Evolutionary conservation across 2,113 vertebrate genomes (phyloP), one percentile per base, ranked within the genome.

Genomic region (Motacilla alba): DNA sequence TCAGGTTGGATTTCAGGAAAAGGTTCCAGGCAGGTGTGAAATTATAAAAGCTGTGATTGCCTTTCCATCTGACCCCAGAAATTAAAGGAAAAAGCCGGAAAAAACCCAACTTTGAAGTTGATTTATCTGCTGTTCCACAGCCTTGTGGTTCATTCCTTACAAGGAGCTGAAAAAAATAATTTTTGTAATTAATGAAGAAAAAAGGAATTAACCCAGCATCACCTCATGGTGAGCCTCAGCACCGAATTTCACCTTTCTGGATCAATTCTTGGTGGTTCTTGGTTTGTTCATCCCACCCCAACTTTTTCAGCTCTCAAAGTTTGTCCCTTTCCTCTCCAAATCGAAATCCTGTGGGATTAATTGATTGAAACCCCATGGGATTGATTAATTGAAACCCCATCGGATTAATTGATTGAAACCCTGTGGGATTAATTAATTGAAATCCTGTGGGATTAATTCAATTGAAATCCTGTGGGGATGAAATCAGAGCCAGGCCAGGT

Each of bases 221-320:
- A 0, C 24, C 12, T 26, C 6, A 0, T 59, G 2, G 0, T 33
- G 39, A 59, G 41, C 27, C 50, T 44, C 28, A 11, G 44, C 19
- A 21, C 44, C 11, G 35, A 21, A 50, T 64, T 81, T n/a, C 43
- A 28, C n/a, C 2, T 0, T 39, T 39, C 22, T 8, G 8, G 26
- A 11, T 3, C 22, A 52, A 35, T 47, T 28, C 33, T 37, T 69
- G 33, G 3, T 46, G 4, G 6, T 68, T 43, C 24, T 79, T 58
- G 63, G 10, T 28, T 80, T 52, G 69, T 26, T 26, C 22, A 39
- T 53, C 47, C 62, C 46, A 15, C 47, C 33, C 60, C 8, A 4
- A 5, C 2, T n/a, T 13, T 39, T 20, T 39, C 39, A 41, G 24
- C 63, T 37, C 13, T 24, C 33, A 3, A 1, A 52, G 4, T 55